Conservation (phyloP, 2,797 vertebrate species). For the Urosaurus nigricauda region DNA sequence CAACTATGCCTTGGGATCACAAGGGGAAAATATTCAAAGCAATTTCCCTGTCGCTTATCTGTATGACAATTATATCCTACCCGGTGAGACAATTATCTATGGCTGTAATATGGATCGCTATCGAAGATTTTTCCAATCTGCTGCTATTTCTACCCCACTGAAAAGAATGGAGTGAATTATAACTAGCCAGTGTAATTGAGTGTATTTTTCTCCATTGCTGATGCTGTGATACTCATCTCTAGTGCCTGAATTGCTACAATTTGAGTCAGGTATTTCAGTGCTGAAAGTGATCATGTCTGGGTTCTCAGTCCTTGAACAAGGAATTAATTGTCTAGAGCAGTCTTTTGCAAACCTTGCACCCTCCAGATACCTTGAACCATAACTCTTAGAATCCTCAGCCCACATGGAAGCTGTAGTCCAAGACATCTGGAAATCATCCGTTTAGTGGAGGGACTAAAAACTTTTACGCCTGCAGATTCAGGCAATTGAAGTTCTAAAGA, state of each 20-base stretch:
- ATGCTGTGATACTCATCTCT: slow-evolving; percentile 74
- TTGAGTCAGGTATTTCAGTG: slow-evolving; percentile 67
- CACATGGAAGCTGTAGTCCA: too few relatives aligned
- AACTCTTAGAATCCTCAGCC: too few relatives aligned
- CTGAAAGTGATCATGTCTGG: slow-evolving; percentile 65
- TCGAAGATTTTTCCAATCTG: slow-evolving; percentile 72
- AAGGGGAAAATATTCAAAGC: slow-evolving; percentile 45
- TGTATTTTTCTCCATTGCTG: slow-evolving; percentile 69
- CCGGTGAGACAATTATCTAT: slow-evolving; percentile 68
- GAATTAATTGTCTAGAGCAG: slow-evolving; percentile 54
- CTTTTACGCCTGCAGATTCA: too few relatives aligned
- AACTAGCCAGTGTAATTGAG: slow-evolving; percentile 72
- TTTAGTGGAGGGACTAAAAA: too few relatives aligned
- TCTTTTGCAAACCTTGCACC: not conserved
- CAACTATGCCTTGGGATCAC: not conserved
- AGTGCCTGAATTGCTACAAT: slow-evolving; percentile 69
- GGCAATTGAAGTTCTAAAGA: too few relatives aligned
- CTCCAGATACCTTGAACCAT: not conserved
- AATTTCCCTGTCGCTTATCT: slow-evolving; percentile 59
- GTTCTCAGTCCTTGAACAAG: slow-evolving; percentile 42
- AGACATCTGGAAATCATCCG: too few relatives aligned
- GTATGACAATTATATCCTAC: slow-evolving; percentile 52
- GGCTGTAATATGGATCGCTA: slow-evolving; percentile 67
- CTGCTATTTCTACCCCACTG: slow-evolving; percentile 45
- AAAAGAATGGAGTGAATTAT: slow-evolving; percentile 77